Conservation (phyloP, 2,888 invertebrate genomes). For the Plutella xylostella region DNA sequence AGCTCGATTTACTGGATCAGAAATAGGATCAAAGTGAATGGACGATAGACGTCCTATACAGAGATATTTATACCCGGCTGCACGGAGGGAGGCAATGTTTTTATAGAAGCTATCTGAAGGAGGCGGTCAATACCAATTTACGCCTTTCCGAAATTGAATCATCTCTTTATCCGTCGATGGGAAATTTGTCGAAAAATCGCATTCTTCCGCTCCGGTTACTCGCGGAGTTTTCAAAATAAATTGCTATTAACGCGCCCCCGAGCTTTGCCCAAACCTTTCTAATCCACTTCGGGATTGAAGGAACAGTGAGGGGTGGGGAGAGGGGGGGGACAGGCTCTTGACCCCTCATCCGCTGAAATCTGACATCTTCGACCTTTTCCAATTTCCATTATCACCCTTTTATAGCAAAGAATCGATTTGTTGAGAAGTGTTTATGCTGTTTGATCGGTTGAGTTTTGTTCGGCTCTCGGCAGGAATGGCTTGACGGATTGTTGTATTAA, state of each 20-base stretch:
- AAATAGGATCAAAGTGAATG: too few relatives aligned
- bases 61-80: background rate
- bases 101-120: background rate
- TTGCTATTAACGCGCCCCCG: slow-evolving; percentile 1
- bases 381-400: slow-evolving; percentile 8
- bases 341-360: slow-evolving; percentile 3
- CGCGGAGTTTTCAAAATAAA: slow-evolving; percentile 1
- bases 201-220: background rate
- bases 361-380: slow-evolving; percentile 3
- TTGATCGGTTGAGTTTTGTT: too few relatives aligned
- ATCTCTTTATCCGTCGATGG: too few relatives aligned
- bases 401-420: background rate
- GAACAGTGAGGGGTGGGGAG: background rate
- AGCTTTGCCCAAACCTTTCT: background rate
- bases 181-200: background rate
- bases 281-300: slow-evolving; percentile 4
- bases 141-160: too few relatives aligned
- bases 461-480: too few relatives aligned
- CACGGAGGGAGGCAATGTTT: background rate
- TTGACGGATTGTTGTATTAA: too few relatives aligned
- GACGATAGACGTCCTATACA: too few relatives aligned
- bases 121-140: too few relatives aligned
- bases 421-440: too few relatives aligned
- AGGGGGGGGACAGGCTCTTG: background rate
- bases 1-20: too few relatives aligned